A percentile compares a stretch with the other conserved stretches of the same genome.
Conservation (phyloP, 2,113 vertebrate species). For the Choloepus hoffmanni region DNA sequence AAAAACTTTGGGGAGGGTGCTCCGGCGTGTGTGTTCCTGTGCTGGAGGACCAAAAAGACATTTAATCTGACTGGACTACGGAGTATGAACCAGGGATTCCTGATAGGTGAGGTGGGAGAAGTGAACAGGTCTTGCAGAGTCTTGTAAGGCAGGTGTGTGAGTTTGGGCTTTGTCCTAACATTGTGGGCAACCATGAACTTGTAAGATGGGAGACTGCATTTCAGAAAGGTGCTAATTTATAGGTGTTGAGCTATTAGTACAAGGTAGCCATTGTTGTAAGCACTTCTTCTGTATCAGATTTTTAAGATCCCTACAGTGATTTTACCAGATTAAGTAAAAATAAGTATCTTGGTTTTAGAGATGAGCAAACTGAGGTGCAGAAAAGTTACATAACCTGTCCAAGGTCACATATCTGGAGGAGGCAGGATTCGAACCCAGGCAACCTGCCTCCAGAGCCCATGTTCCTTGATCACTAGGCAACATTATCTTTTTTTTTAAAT, state of each 20-base stretch:
- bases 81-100: neutral
- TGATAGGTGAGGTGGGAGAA: neutral
- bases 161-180: neutral
- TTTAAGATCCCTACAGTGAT: neutral
- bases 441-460: neutral
- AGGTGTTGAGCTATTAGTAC: fast-evolving
- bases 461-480: neutral
- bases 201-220: neutral
- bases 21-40: no score
- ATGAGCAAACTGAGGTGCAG: neutral
- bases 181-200: no score
- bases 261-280: neutral
- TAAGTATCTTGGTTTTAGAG: neutral
- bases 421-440: neutral
- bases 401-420: neutral
- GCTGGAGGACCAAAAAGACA: neutral
- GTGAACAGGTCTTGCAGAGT: neutral
- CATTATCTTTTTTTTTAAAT: no score
- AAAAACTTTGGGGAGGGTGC: neutral
- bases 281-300: neutral
- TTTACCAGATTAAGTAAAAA: neutral
- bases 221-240: neutral
- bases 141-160: no score
- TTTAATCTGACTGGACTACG: neutral
- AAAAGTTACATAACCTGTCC: no score